These are phyloP conservation scores for Mycetomoellerius zeteki DNA, from an alignment of 1,140 invertebrate genomes.

Conservation along the genomic window DNA sequence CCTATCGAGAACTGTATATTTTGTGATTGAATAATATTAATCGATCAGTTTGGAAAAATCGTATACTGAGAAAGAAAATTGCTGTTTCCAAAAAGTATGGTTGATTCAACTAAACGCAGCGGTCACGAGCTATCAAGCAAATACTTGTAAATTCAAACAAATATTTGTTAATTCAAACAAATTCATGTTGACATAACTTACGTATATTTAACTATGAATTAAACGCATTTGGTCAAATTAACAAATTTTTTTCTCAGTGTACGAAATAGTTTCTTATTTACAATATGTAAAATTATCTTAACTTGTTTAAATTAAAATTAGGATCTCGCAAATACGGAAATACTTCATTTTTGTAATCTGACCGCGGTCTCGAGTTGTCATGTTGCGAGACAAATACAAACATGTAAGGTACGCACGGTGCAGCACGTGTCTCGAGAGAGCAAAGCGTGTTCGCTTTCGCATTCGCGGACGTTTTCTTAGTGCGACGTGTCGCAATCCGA, in stretches of 20 bases:
- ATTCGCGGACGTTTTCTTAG: slow-evolving; percentile 47
- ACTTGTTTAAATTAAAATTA: neutral
- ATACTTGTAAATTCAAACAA: no score
- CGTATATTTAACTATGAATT: no score
- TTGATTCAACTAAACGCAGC: no score
- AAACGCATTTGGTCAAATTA: no score
- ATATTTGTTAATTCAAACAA: no score
- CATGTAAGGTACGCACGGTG: neutral
- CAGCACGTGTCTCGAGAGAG: slow-evolving; percentile 15
- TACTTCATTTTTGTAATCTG: slow-evolving; percentile 2
- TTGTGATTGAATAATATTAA: slow-evolving; percentile 7
- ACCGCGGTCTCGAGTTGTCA: neutral
- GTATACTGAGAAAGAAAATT: neutral
- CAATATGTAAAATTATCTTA: neutral
- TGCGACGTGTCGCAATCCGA: slow-evolving; percentile 45
- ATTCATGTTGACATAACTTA: no score
- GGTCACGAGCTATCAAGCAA: no score
- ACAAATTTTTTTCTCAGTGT: neutral
- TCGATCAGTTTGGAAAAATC: neutral
- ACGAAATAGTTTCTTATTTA: neutral
- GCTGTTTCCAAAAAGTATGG: no score
- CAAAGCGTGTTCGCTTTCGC: neutral
- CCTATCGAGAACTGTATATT: neutral
- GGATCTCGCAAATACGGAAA: neutral
- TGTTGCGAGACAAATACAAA: neutral